These are phyloP conservation scores for Euschistus heros DNA, from an alignment of 1,140 invertebrate genomes.

Conservation along the genomic window DNA sequence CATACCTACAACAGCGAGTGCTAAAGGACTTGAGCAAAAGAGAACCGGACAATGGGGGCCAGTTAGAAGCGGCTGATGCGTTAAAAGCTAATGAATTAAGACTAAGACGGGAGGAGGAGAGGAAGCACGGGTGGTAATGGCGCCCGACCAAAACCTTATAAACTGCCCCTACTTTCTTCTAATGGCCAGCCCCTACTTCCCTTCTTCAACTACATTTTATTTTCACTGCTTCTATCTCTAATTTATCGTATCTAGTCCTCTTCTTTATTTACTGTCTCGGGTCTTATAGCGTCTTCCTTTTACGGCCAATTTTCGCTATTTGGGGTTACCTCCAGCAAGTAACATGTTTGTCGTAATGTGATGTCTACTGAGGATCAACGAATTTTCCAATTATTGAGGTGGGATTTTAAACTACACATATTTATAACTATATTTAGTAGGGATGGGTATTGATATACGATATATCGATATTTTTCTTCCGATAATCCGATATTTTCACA, in stretches of 20 bases:
- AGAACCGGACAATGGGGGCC: no score
- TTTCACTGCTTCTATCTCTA: background rate
- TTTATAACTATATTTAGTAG: background rate
- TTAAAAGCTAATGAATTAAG: no score
- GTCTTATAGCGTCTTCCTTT: background rate
- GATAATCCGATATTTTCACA: no score
- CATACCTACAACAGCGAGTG: no score
- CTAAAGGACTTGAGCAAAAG: no score
- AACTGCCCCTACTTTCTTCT: conserved; percentile 22
- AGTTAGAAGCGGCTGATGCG: no score
- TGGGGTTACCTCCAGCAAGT: no score
- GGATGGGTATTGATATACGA: background rate
- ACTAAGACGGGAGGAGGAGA: no score
- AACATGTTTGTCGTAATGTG: no score
- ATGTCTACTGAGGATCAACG: no score
- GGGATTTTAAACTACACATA: background rate
- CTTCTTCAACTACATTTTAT: conserved; percentile 1
- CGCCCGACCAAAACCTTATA: background rate
- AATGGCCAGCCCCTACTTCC: conserved; percentile 23
- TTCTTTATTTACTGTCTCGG: background rate
- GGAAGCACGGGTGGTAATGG: background rate
- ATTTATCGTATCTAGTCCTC: background rate
- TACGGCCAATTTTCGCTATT: background rate
- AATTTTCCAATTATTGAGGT: no score
- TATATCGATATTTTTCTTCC: no score